Evolutionary conservation across 1,140 invertebrate genomes (phyloP).

Genomic region (Bombus waltoni): DNA sequence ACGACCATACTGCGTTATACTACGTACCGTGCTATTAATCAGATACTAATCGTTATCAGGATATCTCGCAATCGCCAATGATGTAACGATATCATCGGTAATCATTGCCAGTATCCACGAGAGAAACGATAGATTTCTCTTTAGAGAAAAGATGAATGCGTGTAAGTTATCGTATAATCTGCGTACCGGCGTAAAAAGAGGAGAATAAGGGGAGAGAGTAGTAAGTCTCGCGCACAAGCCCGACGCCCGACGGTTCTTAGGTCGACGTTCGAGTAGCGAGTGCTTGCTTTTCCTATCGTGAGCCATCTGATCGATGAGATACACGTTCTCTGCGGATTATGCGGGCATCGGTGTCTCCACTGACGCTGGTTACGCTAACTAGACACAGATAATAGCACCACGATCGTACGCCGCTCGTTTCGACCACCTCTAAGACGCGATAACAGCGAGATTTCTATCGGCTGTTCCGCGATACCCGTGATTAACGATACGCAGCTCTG

Average conservation of each 20-base stretch:
- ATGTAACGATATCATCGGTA: neutral
- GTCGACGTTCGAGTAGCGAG: constrained; percentile 20
- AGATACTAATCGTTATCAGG: neutral
- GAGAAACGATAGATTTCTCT: too few species aligned
- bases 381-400: constrained; percentile 49
- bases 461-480: too few species aligned
- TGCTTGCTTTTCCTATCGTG: constrained; percentile 16
- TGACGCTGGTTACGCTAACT: constrained; percentile 24
- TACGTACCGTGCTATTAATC: neutral
- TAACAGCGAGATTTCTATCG: constrained; percentile 28
- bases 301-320: constrained; percentile 49
- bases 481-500: constrained; percentile 22
- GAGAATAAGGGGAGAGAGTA: neutral
- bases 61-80: neutral
- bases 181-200: neutral
- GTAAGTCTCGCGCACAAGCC: constrained; percentile 5
- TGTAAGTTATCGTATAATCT: neutral
- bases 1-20: too few species aligned
- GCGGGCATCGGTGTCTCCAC: constrained; percentile 50
- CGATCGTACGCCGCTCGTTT: constrained; percentile 13
- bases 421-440: neutral
- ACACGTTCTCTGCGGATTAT: constrained; percentile 38
- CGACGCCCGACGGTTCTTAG: constrained; percentile 19
- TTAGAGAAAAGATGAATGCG: neutral
- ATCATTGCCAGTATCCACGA: neutral